These are phyloP conservation scores for Cherax quadricarinatus DNA, from an alignment of 1,140 invertebrate species.

Conservation along the genomic window DNA sequence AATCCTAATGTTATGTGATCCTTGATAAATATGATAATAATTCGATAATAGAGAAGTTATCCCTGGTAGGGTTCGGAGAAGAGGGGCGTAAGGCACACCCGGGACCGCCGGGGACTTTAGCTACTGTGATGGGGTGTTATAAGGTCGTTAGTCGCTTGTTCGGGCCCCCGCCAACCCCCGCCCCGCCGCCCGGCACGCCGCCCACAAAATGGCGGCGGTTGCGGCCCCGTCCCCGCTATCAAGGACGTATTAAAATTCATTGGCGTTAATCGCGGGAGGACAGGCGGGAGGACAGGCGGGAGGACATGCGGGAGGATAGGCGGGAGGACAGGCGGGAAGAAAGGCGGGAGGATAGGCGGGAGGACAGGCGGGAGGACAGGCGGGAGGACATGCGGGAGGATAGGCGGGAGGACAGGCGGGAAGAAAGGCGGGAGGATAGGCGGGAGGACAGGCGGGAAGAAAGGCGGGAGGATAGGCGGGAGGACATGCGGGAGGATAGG, in stretches of 20 bases:
- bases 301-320: not conserved
- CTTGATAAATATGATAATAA: slow-evolving; percentile 57
- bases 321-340: not conserved
- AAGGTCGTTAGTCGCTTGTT: not conserved
- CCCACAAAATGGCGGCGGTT: slow-evolving; percentile 48
- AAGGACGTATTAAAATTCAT: slow-evolving; percentile 46
- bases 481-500: not conserved
- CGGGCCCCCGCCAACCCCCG: no score
- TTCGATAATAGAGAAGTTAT: slow-evolving; percentile 50
- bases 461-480: not conserved
- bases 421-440: no score
- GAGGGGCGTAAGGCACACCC: not conserved
- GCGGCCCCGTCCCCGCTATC: slow-evolving; percentile 39
- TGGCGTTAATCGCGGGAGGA: slow-evolving; percentile 44
- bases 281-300: not conserved
- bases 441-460: no score
- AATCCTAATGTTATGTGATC: slow-evolving; percentile 49
- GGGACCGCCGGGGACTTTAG: not conserved
- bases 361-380: not conserved
- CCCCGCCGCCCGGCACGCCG: not conserved
- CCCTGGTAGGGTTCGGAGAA: slow-evolving; percentile 8
- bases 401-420: no score
- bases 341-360: not conserved
- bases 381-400: not conserved
- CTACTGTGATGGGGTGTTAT: not conserved